Evolutionary conservation across 2,113 vertebrate genomes (phyloP), one percentile per base, ranked within the genome.

Genomic region (Regulus satrapa): DNA sequence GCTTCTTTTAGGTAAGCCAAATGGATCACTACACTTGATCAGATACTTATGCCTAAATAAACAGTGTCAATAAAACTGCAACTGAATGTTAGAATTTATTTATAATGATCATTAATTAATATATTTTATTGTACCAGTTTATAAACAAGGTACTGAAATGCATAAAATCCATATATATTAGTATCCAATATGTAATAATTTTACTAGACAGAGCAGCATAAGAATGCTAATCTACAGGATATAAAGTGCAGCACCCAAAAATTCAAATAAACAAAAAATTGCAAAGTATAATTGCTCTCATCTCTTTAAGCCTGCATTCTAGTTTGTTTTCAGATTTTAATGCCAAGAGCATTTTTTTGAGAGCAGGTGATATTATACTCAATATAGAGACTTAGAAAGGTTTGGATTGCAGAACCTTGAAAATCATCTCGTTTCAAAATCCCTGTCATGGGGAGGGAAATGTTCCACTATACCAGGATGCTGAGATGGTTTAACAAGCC

Each of bases 341-440:
- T 91, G 19, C 12, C 75, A 95, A 94, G 26, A 75, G 24, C 45
- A 74, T 8, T 83, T 90, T 96, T 94, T 71, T 80, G 62, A 94
- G 94, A 94, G 15, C 55, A 85, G 36, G 1, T 46, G n/a, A 8
- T 55, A 41, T 69, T 46, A 11, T 78, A n/a, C 5, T 31, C 7
- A 61, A 28, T 95, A 80, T 71, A 92, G 55, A 64, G 18, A 13
- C n/a, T 48, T 29, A 40, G 34, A 56, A 74, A 56, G 24, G 34
- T 14, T 40, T 40, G 12, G 16, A n/a, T 48, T 64, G 34, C 19
- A 74, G 29, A 46, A 48, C 25, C 19, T 49, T 48, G 15, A 56
- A 49, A 12, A 34, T 34, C 5, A 20, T 25, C 19, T 48, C n/a
- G 9, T 64, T 85, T 9, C 24, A 73, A 54, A 84, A 21, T 4